These are phyloP conservation scores for Gadus macrocephalus DNA, from an alignment of 2,113 vertebrate species.

Conservation along the genomic window DNA sequence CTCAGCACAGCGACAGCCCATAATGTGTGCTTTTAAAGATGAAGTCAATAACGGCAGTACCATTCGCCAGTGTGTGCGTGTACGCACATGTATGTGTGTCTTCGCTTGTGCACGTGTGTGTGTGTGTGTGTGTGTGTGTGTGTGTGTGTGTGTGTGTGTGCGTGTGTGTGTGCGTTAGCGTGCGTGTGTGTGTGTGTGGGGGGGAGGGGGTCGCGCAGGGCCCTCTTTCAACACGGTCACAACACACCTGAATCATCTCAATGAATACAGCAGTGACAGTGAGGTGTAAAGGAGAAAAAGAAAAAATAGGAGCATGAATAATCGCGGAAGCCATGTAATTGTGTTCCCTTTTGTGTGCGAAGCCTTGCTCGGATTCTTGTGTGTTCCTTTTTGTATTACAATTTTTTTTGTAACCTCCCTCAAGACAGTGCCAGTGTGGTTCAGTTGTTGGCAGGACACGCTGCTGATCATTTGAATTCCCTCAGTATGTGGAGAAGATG, in stretches of 20 bases:
- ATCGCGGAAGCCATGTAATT: conserved; percentile 61
- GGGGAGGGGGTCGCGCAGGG: no score
- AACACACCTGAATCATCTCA: conserved; percentile 49
- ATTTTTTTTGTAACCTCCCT: conserved; percentile 31
- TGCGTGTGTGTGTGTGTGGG: no score
- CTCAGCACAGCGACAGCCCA: conserved; percentile 44
- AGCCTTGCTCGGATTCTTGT: conserved; percentile 24
- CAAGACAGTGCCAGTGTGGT: conserved; percentile 62
- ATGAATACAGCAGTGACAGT: conserved; percentile 41
- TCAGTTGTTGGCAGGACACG: conserved; percentile 66
- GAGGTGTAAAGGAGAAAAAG: conserved; percentile 2
- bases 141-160: no score
- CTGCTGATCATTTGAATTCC: conserved; percentile 72
- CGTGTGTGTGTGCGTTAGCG: no score
- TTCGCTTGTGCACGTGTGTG: background rate
- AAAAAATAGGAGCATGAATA: conserved; percentile 39
- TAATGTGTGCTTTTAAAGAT: conserved; percentile 49
- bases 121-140: background rate
- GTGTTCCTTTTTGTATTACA: conserved; percentile 42
- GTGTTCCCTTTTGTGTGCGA: conserved; percentile 54
- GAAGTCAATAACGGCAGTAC: conserved; percentile 50
- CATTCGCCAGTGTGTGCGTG: background rate
- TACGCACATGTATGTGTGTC: background rate
- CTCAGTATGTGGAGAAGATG: conserved; percentile 66
- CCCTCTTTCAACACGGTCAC: background rate